These are phyloP conservation scores for Falco columbarius DNA, from an alignment of 2,797 vertebrate genomes.

Conservation along the genomic window DNA sequence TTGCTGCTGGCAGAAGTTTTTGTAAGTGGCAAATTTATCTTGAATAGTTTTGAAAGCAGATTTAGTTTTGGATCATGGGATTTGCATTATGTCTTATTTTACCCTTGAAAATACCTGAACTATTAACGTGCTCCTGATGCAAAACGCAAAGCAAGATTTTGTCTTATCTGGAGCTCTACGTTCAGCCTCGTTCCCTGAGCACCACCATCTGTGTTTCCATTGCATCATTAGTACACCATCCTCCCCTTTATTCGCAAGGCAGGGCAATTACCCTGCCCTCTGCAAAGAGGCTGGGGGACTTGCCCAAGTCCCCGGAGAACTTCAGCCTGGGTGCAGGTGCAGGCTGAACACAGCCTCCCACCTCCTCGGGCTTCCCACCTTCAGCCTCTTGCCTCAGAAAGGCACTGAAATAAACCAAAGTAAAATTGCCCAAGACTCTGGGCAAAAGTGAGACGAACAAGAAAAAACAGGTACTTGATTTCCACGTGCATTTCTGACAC, in stretches of 20 bases:
- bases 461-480: background rate
- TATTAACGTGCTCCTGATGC: background rate
- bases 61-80: background rate
- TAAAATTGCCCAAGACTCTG: background rate
- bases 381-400: background rate
- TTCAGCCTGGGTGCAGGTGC: background rate
- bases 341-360: accelerated
- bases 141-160: background rate
- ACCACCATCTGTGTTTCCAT: accelerated
- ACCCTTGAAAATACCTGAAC: background rate
- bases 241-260: background rate
- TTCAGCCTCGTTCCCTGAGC: background rate
- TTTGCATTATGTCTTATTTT: background rate
- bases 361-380: background rate
- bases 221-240: background rate
- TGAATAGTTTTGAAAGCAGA: background rate
- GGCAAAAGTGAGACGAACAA: background rate
- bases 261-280: background rate
- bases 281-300: background rate
- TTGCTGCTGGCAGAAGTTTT: constrained; percentile 17
- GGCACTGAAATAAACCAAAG: background rate
- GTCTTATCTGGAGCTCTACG: accelerated
- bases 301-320: background rate
- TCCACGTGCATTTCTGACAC: background rate
- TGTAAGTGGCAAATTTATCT: background rate